Evolutionary conservation across 1,140 invertebrate species (phyloP), one percentile per base, ranked within the genome.

Genomic region (Cotesia typhae): DNA sequence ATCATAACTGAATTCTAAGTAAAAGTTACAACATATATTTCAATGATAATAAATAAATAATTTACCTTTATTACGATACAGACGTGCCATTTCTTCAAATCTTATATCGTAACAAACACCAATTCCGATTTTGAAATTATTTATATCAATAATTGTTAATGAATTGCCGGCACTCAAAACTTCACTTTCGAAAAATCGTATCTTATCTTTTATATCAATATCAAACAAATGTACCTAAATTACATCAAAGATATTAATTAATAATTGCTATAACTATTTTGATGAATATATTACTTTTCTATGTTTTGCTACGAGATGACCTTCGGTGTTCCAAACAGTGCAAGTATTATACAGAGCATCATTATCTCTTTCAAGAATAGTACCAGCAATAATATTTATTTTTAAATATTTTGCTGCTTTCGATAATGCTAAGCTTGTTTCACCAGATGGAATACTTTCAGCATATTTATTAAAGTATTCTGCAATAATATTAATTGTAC

Each of bases 51-150:
- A 6, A 47, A 47, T 7, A 3, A 47, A 9, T 9, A 47, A 47
- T 52, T 77, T 84, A 93, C 92, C 93, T 83, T 89, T 83, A 61
- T 92, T 91, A 17, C 94, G 88, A 87, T 97, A 97, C 0, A 96
- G 77, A 67, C 93, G 90, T 0, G 95, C 95, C 89, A 98, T 89
- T 87, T 97, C 95, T 72, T 94, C 90, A 85, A 98, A 99, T 53
- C 96, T 87, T 14, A 98, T 90, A 84, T 99, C 97, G 82, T 98
- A 98, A 79, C 97, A 99, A 78, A 99, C 97, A 2, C 95, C 96
- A 68, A 98, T 80, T 1, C 97, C 97, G 75, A 98, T 89, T 87
- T 93, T 95, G 52, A 93, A 92, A 3, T 89, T 90, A 67, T 91
- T 88, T 9, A 92, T 90, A 20, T 94, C 87, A 81, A 98, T 94